Evolutionary conservation across 2,113 vertebrate genomes (phyloP).

Genomic region (Ochotona princeps): DNA sequence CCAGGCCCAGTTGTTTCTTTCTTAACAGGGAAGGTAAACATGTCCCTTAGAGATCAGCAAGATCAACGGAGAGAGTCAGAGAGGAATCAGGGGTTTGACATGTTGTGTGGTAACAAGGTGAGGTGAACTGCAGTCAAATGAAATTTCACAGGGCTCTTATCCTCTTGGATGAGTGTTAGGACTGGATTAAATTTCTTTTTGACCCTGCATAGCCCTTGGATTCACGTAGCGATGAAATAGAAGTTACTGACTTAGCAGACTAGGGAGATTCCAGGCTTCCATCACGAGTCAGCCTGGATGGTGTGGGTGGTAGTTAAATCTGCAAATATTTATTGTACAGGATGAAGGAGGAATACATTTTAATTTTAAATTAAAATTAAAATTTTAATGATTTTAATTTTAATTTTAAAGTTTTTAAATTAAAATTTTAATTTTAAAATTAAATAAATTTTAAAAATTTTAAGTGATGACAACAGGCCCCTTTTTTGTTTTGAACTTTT

Average conservation of each 20-base stretch:
- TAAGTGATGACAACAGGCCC: background rate
- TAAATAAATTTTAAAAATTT: background rate
- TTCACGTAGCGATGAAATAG: background rate
- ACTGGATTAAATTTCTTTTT: background rate
- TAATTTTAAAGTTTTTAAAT: no score
- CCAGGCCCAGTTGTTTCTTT: background rate
- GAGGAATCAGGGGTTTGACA: background rate
- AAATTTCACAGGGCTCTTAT: background rate
- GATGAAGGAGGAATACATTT: background rate
- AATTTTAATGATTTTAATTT: no score
- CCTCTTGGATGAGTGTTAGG: background rate
- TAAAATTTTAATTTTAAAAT: no score
- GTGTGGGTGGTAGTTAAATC: background rate
- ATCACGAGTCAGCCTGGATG: background rate
- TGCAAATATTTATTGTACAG: background rate
- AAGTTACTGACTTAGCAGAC: background rate
- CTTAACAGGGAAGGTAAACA: background rate
- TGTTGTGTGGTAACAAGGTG: background rate
- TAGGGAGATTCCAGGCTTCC: background rate
- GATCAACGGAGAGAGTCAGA: rapidly evolving
- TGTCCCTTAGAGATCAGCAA: background rate
- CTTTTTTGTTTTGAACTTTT: background rate
- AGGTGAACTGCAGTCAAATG: background rate
- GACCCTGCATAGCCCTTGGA: background rate
- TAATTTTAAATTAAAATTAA: no score